phyloP scores from a whole-genome alignment of 1,140 invertebrate species.

The Drosophila oshimai region DNA sequence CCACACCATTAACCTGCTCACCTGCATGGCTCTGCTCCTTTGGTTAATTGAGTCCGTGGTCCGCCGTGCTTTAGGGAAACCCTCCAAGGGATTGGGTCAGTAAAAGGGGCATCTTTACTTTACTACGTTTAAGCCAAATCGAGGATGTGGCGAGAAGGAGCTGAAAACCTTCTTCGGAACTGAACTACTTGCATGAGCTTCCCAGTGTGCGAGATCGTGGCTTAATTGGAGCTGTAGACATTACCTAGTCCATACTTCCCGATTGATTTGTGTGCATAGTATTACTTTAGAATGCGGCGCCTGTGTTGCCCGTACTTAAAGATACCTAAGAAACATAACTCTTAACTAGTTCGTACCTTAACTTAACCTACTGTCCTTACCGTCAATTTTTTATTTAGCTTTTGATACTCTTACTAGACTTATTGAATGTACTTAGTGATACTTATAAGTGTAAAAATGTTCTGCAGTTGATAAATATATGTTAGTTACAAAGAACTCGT shows the following conservation, averaged over 20 bases:
- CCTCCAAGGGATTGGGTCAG: conserved; percentile 41
- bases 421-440: conserved; percentile 18
- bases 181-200: conserved; percentile 17
- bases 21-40: conserved; percentile 50
- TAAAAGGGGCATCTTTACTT: not conserved
- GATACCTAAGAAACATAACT: conserved; percentile 19
- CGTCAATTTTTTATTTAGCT: not conserved
- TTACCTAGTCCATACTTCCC: not conserved
- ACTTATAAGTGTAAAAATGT: conserved; percentile 10
- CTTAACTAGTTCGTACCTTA: conserved; percentile 9
- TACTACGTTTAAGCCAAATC: not conserved
- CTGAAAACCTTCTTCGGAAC: not conserved
- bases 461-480: conserved; percentile 2
- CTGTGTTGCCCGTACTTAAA: conserved; percentile 7
- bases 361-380: not conserved
- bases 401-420: conserved; percentile 18
- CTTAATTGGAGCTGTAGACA: not conserved
- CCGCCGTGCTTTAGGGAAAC: conserved; percentile 42
- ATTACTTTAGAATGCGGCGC: conserved; percentile 9
- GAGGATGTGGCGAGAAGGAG: not conserved
- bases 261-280: conserved; percentile 9
- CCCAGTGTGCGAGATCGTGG: not conserved
- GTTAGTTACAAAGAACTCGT: not conserved
- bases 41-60: conserved; percentile 59
- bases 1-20: conserved; percentile 60